These are phyloP conservation scores for Pseudococcus viburni DNA, from an alignment of 2,888 invertebrate species.

Conservation along the genomic window DNA sequence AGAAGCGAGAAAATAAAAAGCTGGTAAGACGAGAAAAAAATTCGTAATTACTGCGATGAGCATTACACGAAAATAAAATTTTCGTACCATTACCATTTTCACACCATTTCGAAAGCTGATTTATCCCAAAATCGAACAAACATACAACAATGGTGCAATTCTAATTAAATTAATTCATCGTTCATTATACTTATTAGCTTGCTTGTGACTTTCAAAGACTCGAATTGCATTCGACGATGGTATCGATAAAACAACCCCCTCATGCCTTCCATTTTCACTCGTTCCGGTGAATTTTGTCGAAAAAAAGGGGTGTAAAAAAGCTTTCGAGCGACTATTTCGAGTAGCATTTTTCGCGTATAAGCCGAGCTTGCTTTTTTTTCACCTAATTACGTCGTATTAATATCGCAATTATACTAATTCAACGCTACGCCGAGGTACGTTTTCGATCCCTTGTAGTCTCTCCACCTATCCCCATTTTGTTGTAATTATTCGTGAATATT, in stretches of 20 bases:
- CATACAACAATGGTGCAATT: neutral
- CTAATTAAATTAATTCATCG: neutral
- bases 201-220: neutral
- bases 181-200: neutral
- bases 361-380: neutral
- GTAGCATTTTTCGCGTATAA: neutral
- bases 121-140: neutral
- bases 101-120: neutral
- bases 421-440: neutral
- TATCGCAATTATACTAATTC: constrained; percentile 16
- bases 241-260: neutral
- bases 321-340: neutral
- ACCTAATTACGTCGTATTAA: neutral
- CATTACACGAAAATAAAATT: neutral
- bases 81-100: neutral
- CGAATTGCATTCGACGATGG: neutral
- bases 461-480: neutral
- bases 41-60: neutral
- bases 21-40: neutral
- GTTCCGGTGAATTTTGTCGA: neutral
- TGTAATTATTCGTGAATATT: constrained; percentile 4
- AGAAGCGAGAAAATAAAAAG: neutral
- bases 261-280: neutral
- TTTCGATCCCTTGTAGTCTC: neutral
- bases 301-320: neutral